Percentiles rank a stretch among this genome's conserved stretches.
These are phyloP conservation scores for Philonicus albiceps DNA, from an alignment of 2,888 invertebrate species.

Conservation along the genomic window DNA sequence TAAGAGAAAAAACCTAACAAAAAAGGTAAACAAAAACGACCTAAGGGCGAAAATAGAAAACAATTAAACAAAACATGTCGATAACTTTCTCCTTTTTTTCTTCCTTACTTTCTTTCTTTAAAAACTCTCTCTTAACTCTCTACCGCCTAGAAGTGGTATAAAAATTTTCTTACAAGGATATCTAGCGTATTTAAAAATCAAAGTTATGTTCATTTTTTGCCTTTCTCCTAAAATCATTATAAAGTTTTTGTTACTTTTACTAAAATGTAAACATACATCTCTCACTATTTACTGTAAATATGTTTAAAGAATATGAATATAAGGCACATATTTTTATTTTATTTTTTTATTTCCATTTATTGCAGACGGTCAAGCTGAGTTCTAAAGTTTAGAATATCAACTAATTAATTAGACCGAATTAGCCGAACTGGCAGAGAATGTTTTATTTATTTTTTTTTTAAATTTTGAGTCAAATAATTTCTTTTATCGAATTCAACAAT, in stretches of 20 bases:
- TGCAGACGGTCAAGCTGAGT: not conserved
- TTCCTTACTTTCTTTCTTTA: not conserved
- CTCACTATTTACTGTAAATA: not conserved
- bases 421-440: not conserved
- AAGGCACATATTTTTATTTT: not conserved
- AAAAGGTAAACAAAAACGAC: conserved; percentile 6
- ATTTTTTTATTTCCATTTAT: not conserved
- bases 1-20: conserved; percentile 1
- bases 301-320: not conserved
- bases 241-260: not conserved
- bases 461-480: not conserved
- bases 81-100: not conserved
- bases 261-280: not conserved
- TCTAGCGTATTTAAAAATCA: not conserved
- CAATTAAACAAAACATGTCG: conserved; percentile 18
- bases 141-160: not conserved
- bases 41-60: not conserved
- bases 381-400: not conserved
- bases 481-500: not conserved
- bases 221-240: not conserved
- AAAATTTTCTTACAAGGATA: not conserved
- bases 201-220: not conserved
- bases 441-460: too few species aligned
- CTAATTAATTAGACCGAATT: not conserved
- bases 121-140: not conserved